Evolutionary conservation across 2,888 invertebrate species (phyloP).

Genomic region (Ormyrus pomaceus): DNA sequence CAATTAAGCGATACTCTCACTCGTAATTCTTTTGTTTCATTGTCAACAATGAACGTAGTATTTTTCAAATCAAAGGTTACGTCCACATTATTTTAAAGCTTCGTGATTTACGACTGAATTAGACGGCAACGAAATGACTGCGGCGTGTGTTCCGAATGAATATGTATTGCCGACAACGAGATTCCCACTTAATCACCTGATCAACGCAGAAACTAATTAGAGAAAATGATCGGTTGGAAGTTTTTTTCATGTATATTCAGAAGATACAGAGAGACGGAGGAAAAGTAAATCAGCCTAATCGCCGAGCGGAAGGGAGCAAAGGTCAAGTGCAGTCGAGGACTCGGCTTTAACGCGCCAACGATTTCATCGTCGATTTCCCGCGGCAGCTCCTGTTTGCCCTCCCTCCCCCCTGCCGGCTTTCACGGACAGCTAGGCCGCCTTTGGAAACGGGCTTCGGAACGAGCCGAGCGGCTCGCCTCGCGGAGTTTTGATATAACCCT

Average conservation of each 20-base stretch:
- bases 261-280: background rate
- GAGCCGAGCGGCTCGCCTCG: background rate
- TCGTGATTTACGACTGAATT: no score
- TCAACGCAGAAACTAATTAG: constrained; percentile 38
- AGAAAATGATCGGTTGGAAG: constrained; percentile 32
- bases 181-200: constrained; percentile 1
- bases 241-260: constrained; percentile 25
- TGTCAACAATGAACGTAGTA: background rate
- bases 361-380: no score
- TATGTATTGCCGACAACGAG: background rate
- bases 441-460: background rate
- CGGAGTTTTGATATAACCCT: constrained; percentile 23
- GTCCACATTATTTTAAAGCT: background rate
- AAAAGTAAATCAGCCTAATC: constrained; percentile 31
- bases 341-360: no score
- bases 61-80: background rate
- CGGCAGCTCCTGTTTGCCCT: no score
- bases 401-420: no score
- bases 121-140: no score
- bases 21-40: constrained; percentile 27
- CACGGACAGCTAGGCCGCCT: no score
- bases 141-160: background rate
- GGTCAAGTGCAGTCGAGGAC: no score
- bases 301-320: no score
- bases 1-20: constrained; percentile 19